Evolutionary conservation across 2,888 invertebrate genomes (phyloP).

Genomic region (Drosophila nigricruria): DNA sequence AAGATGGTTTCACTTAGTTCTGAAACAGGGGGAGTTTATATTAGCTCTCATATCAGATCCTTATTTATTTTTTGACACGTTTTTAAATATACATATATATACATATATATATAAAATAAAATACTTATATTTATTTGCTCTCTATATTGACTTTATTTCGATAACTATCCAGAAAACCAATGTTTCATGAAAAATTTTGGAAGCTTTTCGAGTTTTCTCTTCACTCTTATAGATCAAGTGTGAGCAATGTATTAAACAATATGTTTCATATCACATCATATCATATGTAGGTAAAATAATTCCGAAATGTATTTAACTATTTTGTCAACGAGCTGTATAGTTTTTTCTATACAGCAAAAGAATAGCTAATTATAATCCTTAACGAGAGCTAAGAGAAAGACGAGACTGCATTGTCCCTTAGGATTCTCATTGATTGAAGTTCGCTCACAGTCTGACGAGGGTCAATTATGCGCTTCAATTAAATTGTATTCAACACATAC

Average conservation of each 20-base stretch:
- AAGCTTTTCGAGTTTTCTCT: too few species aligned
- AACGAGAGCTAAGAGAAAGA: background rate
- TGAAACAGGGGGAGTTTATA: too few species aligned
- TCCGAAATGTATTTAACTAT: background rate
- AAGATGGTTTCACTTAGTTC: too few species aligned
- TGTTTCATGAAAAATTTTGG: too few species aligned
- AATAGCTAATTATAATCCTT: constrained; percentile 4
- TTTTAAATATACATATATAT: too few species aligned
- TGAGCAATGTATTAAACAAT: background rate
- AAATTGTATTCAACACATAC: constrained; percentile 75
- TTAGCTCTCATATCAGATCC: too few species aligned
- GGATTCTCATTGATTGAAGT: constrained; percentile 18
- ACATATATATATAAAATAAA: too few species aligned
- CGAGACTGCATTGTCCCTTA: background rate
- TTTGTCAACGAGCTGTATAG: background rate
- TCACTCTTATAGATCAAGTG: background rate
- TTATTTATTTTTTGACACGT: too few species aligned
- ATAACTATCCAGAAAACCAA: too few species aligned
- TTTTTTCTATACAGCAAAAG: background rate
- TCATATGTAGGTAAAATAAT: background rate
- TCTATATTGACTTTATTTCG: too few species aligned
- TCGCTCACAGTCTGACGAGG: constrained; percentile 58
- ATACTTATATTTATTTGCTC: too few species aligned
- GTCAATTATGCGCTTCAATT: constrained; percentile 75
- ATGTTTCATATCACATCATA: background rate